phyloP scores from a whole-genome alignment of 2,797 vertebrate genomes.

The Threskiornis aethiopicus region DNA sequence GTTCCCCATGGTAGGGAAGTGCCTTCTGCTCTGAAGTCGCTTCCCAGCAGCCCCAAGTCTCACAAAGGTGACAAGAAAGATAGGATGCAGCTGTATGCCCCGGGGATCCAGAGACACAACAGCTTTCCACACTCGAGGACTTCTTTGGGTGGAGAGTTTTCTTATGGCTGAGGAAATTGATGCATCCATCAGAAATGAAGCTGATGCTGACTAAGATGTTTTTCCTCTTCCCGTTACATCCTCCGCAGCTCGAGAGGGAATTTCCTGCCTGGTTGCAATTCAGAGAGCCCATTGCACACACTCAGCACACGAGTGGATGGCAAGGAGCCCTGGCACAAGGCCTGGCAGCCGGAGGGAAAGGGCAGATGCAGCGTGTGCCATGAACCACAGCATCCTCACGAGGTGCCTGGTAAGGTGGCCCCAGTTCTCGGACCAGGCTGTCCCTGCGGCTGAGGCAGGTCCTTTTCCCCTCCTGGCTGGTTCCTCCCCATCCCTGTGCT shows the following conservation, averaged over 20 bases:
- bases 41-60: neutral
- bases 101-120: neutral
- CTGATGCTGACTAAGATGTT: conserved; percentile 43
- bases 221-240: conserved; percentile 39
- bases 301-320: neutral
- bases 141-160: conserved; percentile 30
- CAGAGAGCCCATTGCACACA: neutral
- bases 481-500: neutral
- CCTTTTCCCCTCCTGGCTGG: neutral
- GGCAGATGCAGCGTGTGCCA: neutral
- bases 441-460: neutral
- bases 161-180: conserved; percentile 24
- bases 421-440: neutral
- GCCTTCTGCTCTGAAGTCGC: neutral
- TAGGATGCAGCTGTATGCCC: conserved; percentile 41
- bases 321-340: neutral
- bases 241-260: conserved; percentile 5
- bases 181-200: conserved; percentile 33
- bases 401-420: neutral
- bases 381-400: neutral
- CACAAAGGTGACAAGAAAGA: neutral
- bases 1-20: fast-evolving
- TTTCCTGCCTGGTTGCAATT: conserved; percentile 21
- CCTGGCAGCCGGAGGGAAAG: neutral
- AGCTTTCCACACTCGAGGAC: neutral